A percentile compares a stretch with the other conserved stretches of the same genome.
Evolutionary conservation across 2,797 vertebrate species (phyloP).

Genomic region (Microhierax caerulescens): DNA sequence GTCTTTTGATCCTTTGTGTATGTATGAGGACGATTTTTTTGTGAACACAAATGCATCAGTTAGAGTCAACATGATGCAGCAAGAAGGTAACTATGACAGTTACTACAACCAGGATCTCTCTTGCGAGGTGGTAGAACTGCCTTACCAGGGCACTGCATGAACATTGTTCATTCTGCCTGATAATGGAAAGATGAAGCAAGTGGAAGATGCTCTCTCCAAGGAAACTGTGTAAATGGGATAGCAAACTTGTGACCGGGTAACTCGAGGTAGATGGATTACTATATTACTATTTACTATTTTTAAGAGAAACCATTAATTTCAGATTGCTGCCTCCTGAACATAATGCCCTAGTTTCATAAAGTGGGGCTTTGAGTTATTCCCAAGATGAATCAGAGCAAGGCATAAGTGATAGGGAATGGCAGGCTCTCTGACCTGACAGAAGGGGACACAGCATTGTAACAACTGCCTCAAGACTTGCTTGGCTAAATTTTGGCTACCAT

Average conservation of each 20-base stretch:
- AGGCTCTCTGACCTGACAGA: not conserved
- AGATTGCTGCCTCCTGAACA: not conserved
- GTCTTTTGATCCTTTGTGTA: not conserved
- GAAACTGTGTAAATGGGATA: constrained; percentile 45
- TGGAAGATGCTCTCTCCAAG: constrained; percentile 42
- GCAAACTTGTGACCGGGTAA: constrained; percentile 1
- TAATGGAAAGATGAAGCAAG: constrained; percentile 49
- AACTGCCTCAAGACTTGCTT: not conserved
- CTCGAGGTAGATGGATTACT: not conserved
- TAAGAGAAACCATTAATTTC: not conserved
- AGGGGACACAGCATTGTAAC: not conserved
- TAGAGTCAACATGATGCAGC: constrained; percentile 85
- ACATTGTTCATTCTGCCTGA: constrained; percentile 83
- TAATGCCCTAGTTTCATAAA: not conserved
- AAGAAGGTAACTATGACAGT: not conserved
- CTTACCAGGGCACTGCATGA: constrained; percentile 69
- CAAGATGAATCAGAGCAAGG: not conserved
- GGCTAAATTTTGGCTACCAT: not conserved
- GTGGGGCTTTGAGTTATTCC: not conserved
- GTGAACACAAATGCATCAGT: constrained; percentile 72
- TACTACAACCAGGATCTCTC: constrained; percentile 75
- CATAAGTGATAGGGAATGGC: not conserved
- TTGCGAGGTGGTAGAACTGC: constrained; percentile 77
- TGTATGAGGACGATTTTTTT: constrained; percentile 64
- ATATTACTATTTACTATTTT: not conserved